These are phyloP conservation scores for Ornithoptera priamus DNA, from an alignment of 2,888 invertebrate species.

Conservation along the genomic window DNA sequence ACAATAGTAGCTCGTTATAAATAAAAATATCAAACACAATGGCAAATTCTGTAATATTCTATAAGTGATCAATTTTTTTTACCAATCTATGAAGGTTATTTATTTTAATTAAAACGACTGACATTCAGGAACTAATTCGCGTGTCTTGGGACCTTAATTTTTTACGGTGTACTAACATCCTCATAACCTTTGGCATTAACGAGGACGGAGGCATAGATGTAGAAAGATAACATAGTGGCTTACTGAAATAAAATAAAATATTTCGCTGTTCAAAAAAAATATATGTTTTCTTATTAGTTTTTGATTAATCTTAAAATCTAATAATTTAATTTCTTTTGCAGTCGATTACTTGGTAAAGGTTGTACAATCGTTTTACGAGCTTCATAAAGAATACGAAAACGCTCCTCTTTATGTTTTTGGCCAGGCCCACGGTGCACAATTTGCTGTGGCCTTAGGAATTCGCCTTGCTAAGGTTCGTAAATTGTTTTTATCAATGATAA, in stretches of 20 bases:
- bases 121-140: no score
- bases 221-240: not conserved
- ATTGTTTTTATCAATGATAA: no score
- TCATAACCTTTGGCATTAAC: not conserved
- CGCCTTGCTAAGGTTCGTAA: constrained; percentile 65
- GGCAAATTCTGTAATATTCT: no score
- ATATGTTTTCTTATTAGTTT: not conserved
- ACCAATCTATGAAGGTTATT: no score
- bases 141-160: no score
- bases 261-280: no score
- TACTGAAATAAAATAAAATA: no score
- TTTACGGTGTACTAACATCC: no score
- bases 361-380: constrained; percentile 83
- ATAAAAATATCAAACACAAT: no score
- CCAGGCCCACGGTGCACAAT: constrained; percentile 95
- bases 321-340: constrained; percentile 40
- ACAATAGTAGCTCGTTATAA: no score
- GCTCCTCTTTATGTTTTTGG: constrained; percentile 90
- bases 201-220: not conserved
- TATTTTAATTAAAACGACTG: no score
- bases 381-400: constrained; percentile 81
- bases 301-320: not conserved
- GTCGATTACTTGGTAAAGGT: constrained; percentile 85
- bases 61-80: no score
- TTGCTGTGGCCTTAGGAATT: constrained; percentile 87